These are phyloP conservation scores for Mionectes macconnelli DNA, from an alignment of 2,113 vertebrate species.

Conservation along the genomic window DNA sequence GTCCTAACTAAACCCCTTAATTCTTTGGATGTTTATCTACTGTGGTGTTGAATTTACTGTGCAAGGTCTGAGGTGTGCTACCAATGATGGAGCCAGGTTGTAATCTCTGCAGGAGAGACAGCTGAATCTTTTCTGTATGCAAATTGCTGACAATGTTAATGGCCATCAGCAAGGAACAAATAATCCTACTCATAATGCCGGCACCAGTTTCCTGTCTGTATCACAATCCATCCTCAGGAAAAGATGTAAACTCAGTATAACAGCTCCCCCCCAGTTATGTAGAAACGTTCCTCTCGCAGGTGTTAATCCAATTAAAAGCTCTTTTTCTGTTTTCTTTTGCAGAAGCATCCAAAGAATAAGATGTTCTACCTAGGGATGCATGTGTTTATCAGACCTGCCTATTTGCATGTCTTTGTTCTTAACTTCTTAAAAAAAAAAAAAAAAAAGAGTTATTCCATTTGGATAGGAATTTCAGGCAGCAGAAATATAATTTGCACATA, in stretches of 20 bases:
- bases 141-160: not conserved
- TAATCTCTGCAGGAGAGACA: not conserved
- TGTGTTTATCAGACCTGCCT: not conserved
- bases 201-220: not conserved
- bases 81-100: not conserved
- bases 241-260: not conserved
- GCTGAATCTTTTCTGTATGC: not conserved
- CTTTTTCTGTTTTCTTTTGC: not conserved
- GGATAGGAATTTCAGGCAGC: not conserved
- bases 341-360: not conserved
- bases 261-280: not conserved
- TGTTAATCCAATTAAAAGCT: not conserved
- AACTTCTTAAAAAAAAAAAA: not conserved
- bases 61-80: not conserved
- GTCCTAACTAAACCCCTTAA: not conserved
- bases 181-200: not conserved
- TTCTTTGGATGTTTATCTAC: not conserved
- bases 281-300: not conserved
- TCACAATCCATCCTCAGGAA: not conserved
- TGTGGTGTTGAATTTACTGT: not conserved
- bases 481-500: not conserved
- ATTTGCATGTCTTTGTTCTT: not conserved
- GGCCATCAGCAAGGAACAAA: not conserved
- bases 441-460: not conserved
- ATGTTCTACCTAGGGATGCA: not conserved